Evolutionary conservation across 2,888 invertebrate genomes (phyloP).

Genomic region (Drosophila anomalata): DNA sequence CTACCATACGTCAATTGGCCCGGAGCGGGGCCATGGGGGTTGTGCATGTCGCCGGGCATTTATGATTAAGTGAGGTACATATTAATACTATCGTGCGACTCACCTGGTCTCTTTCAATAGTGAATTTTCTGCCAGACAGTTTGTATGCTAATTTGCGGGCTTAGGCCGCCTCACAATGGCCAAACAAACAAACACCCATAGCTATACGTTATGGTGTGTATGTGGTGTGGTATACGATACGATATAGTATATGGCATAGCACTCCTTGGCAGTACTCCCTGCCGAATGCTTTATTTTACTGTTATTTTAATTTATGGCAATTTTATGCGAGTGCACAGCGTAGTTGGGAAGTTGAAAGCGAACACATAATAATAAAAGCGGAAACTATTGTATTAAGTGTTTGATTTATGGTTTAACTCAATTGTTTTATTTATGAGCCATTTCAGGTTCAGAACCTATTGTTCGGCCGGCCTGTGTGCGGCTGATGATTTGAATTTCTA

Average conservation of each 20-base stretch:
- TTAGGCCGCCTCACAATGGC: constrained; percentile 31
- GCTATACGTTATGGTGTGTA: background rate
- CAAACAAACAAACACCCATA: background rate
- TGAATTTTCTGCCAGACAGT: constrained; percentile 70
- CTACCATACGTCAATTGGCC: constrained; percentile 24
- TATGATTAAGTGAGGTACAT: constrained; percentile 78
- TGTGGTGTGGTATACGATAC: background rate
- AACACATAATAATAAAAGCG: constrained; percentile 79
- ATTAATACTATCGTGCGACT: constrained; percentile 75
- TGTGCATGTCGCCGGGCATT: constrained; percentile 76
- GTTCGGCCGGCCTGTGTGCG: constrained; percentile 10
- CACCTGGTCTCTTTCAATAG: constrained; percentile 62
- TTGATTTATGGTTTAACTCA: constrained; percentile 77
- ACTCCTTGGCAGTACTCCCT: constrained; percentile 24
- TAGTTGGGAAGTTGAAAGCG: constrained; percentile 46
- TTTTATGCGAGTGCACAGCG: constrained; percentile 76
- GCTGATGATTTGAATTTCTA: constrained; percentile 26
- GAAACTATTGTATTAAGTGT: constrained; percentile 80
- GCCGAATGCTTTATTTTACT: constrained; percentile 69
- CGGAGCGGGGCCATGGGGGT: constrained; percentile 1
- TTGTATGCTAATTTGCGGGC: constrained; percentile 77
- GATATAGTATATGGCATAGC: background rate
- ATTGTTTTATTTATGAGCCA: constrained; percentile 78
- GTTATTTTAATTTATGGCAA: constrained; percentile 79
- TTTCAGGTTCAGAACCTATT: constrained; percentile 37